phyloP scores from a whole-genome alignment of 2,113 vertebrate species.

The Symphodus melops region DNA sequence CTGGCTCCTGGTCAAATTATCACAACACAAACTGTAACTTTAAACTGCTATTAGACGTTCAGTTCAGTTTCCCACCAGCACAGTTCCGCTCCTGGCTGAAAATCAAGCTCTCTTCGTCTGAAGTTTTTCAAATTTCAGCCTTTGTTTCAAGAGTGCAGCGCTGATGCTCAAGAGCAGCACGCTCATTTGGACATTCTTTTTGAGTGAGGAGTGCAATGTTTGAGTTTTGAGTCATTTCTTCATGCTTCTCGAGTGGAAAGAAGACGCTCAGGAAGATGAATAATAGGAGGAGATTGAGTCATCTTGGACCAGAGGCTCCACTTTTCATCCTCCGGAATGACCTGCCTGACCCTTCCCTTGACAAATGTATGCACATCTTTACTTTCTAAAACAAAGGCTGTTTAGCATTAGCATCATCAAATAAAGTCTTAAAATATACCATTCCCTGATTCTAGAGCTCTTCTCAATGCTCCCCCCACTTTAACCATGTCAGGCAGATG shows the following conservation, averaged over 20 bases:
- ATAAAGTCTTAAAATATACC: conserved; percentile 14
- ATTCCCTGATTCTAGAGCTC: conserved; percentile 22
- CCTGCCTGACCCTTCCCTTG: conserved; percentile 41
- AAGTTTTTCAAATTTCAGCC: conserved; percentile 29
- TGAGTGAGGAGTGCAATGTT: conserved; percentile 70
- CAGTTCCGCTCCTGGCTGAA: conserved; percentile 51
- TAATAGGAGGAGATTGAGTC: conserved; percentile 66
- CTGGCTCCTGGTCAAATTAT: conserved; percentile 71
- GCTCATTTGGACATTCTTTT: conserved; percentile 80
- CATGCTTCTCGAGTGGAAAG: conserved; percentile 62
- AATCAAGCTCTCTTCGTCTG: conserved; percentile 50
- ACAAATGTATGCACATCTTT: conserved; percentile 59
- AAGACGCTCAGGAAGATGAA: conserved; percentile 57
- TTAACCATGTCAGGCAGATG: conserved; percentile 39
- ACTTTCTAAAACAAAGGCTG: conserved; percentile 13
- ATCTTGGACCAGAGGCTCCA: conserved; percentile 46
- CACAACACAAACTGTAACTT: conserved; percentile 76
- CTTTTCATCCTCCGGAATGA: conserved; percentile 25
- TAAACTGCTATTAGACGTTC: conserved; percentile 65
- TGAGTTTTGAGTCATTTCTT: conserved; percentile 76
- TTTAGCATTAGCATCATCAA: conserved; percentile 16
- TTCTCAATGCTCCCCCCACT: conserved; percentile 14
- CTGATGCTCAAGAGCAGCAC: conserved; percentile 58
- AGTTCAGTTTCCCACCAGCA: conserved; percentile 64
- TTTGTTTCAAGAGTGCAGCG: conserved; percentile 63